phyloP scores from a whole-genome alignment of 2,888 invertebrate species.

The Strigamia crassipes region DNA sequence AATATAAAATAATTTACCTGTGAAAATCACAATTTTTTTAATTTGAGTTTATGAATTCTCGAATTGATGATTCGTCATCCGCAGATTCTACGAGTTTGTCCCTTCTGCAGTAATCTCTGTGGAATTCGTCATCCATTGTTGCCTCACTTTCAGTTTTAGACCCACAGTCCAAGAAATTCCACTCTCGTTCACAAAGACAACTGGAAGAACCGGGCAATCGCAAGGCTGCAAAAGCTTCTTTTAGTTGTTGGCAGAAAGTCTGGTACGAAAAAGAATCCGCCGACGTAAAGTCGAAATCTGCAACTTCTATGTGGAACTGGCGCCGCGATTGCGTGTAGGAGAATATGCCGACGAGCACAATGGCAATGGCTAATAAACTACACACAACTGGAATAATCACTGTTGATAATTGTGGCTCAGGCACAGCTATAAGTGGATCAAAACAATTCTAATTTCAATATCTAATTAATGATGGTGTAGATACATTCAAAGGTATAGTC shows the following conservation, averaged over 20 bases:
- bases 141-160: neutral
- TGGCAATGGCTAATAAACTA: slow-evolving; percentile 77
- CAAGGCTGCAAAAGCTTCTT: slow-evolving; percentile 74
- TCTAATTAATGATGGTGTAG: too few relatives aligned
- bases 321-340: slow-evolving; percentile 82
- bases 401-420: slow-evolving; percentile 78
- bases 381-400: slow-evolving; percentile 86
- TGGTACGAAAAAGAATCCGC: slow-evolving; percentile 71
- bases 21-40: neutral
- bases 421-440: neutral
- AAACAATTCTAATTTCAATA: too few relatives aligned
- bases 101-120: neutral
- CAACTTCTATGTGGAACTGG: slow-evolving; percentile 81
- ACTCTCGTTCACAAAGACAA: neutral
- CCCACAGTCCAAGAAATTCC: slow-evolving; percentile 43
- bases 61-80: neutral
- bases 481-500: too few relatives aligned
- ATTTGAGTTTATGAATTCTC: neutral
- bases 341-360: slow-evolving; percentile 84
- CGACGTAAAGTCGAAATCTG: slow-evolving; percentile 78
- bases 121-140: neutral
- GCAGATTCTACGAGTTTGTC: neutral
- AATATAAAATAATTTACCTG: too few relatives aligned
- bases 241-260: slow-evolving; percentile 79
- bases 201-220: slow-evolving; percentile 49